These are phyloP conservation scores for Typhlichthys eigenmanni DNA, from an alignment of 2,797 vertebrate genomes.

Conservation along the genomic window DNA sequence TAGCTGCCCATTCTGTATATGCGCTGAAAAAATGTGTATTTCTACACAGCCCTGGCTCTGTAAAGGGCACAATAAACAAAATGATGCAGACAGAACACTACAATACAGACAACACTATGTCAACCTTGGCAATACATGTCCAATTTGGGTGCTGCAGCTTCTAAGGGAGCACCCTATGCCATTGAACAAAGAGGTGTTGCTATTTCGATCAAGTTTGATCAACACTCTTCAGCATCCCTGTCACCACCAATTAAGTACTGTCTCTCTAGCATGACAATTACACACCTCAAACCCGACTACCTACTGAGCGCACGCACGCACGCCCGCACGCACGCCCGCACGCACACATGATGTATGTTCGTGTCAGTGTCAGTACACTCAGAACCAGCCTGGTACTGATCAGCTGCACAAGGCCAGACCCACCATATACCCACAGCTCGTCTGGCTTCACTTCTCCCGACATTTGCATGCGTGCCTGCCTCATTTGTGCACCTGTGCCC, in stretches of 20 bases:
- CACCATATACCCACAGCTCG: constrained; percentile 17
- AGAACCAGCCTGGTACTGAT: constrained; percentile 80
- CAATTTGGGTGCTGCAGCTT: too few species aligned
- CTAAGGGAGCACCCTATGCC: too few species aligned
- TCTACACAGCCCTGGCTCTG: too few species aligned
- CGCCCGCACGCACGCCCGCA: constrained; percentile 29
- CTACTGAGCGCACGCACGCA: constrained; percentile 14
- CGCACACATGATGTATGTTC: constrained; percentile 83
- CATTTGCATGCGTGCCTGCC: not conserved
- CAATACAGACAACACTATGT: too few species aligned
- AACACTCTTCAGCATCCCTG: too few species aligned
- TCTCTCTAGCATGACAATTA: constrained; percentile 4
- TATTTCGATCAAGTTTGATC: too few species aligned
- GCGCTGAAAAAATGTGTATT: too few species aligned
- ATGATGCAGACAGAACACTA: too few species aligned
- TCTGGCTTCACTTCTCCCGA: not conserved
- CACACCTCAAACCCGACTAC: constrained; percentile 4
- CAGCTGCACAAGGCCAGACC: constrained; percentile 74
- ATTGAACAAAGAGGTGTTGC: too few species aligned
- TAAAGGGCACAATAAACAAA: too few species aligned
- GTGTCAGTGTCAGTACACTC: constrained; percentile 84
- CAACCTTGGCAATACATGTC: too few species aligned
- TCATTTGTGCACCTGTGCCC: not conserved
- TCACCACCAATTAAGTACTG: not conserved
- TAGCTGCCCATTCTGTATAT: too few species aligned